Percentiles rank a stretch among this genome's conserved stretches.
These are phyloP conservation scores for Galeruca laticollis DNA, from an alignment of 2,888 invertebrate genomes.

Conservation along the genomic window DNA sequence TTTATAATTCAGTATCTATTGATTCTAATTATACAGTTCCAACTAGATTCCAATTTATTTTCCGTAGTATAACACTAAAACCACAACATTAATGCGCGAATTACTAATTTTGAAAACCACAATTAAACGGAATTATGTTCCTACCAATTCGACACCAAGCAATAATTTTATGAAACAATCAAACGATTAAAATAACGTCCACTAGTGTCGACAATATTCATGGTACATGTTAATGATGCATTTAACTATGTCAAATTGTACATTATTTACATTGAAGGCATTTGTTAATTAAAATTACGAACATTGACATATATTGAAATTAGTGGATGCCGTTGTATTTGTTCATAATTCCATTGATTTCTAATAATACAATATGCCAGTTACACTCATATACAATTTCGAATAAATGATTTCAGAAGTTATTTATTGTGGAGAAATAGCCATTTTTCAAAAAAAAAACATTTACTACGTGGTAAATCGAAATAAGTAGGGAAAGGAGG, in stretches of 20 bases:
- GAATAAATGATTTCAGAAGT: too few species aligned
- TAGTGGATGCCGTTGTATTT: background rate
- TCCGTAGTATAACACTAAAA: slow-evolving; percentile 4
- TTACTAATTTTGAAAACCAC: slow-evolving; percentile 24
- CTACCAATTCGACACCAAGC: slow-evolving; percentile 20
- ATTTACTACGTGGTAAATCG: too few species aligned
- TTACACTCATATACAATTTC: too few species aligned
- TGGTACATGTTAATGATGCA: slow-evolving; percentile 38
- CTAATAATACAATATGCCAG: background rate
- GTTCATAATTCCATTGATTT: background rate
- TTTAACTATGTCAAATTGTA: slow-evolving; percentile 35
- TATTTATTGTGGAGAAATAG: too few species aligned
- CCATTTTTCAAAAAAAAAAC: too few species aligned
- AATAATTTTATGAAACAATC: slow-evolving; percentile 33
- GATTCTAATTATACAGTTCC: background rate
- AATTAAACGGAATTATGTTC: slow-evolving; percentile 23
- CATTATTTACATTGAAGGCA: slow-evolving; percentile 28
- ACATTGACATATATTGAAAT: background rate
- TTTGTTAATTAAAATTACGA: slow-evolving; percentile 7
- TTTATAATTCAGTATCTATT: background rate
- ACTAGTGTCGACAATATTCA: slow-evolving; percentile 34
- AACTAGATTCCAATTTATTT: background rate
- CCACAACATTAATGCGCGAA: slow-evolving; percentile 16
- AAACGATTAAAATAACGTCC: slow-evolving; percentile 38
- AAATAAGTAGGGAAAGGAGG: too few species aligned